Evolutionary conservation across 2,888 invertebrate species (phyloP).

Genomic region (Charanyca ferruginea): DNA sequence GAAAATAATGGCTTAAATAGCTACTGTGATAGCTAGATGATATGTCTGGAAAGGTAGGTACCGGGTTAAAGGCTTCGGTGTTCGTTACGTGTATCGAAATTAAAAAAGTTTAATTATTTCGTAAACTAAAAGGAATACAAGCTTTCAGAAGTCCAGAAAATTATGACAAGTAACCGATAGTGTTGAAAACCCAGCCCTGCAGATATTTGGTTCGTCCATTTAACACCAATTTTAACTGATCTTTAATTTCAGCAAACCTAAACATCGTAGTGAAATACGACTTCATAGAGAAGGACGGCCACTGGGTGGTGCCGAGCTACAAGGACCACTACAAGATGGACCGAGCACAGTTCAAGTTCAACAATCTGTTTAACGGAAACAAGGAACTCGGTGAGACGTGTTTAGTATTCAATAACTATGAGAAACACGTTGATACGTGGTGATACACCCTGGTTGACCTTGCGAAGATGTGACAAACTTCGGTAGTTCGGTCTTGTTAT

Average conservation of each 20-base stretch:
- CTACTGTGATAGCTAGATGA: too few relatives aligned
- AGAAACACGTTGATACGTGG: background rate
- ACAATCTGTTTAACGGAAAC: constrained; percentile 87
- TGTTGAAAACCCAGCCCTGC: background rate
- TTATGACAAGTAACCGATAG: too few relatives aligned
- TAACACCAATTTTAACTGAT: background rate
- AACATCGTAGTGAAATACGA: constrained; percentile 87
- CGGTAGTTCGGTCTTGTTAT: constrained; percentile 3
- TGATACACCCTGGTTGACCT: constrained; percentile 16
- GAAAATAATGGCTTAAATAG: background rate
- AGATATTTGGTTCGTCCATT: background rate
- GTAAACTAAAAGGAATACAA: background rate
- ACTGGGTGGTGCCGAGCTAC: constrained; percentile 83
- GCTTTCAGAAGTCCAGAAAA: background rate
- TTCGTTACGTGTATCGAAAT: background rate
- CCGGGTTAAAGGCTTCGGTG: too few relatives aligned
- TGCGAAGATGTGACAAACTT: constrained; percentile 7
- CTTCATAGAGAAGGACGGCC: constrained; percentile 80
- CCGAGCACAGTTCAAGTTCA: constrained; percentile 86
- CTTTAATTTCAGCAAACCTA: constrained; percentile 80
- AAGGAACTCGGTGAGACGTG: constrained; percentile 82
- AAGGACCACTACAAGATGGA: constrained; percentile 88
- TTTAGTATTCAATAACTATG: constrained; percentile 16
- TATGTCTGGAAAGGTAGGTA: too few relatives aligned
- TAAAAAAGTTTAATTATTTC: too few relatives aligned